Evolutionary conservation across 2,113 vertebrate species (phyloP).

Genomic region (Guaruba guarouba): DNA sequence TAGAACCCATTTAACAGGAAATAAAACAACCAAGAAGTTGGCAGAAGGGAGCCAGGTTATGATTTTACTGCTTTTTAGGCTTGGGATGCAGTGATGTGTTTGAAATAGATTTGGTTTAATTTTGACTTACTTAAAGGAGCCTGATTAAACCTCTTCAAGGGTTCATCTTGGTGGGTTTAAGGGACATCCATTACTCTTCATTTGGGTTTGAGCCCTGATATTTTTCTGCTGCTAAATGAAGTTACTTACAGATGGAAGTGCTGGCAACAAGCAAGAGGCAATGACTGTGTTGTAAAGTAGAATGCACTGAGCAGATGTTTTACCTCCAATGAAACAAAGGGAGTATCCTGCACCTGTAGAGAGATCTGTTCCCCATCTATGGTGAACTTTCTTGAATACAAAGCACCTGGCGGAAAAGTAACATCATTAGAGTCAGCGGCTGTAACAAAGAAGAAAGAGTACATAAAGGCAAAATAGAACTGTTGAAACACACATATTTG

Average conservation of each 20-base stretch:
- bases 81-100: not conserved
- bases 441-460: not conserved
- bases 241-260: not conserved
- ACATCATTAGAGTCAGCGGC: not conserved
- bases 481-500: not conserved
- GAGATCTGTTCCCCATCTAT: conserved; percentile 90
- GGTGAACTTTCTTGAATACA: conserved; percentile 89
- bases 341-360: conserved; percentile 91
- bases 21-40: not conserved
- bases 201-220: not conserved
- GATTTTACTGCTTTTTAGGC: not conserved
- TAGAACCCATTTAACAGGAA: not conserved
- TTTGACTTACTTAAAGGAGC: not conserved
- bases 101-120: not conserved
- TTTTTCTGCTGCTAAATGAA: not conserved
- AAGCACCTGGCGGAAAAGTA: conserved; percentile 76
- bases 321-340: conserved; percentile 89
- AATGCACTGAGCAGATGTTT: not conserved
- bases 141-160: not conserved
- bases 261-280: not conserved
- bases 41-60: not conserved
- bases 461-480: not conserved
- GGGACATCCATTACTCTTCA: not conserved
- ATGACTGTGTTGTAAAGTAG: not conserved
- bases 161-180: not conserved